These are phyloP conservation scores for Plebejus anna DNA, from an alignment of 2,888 invertebrate genomes.

Conservation along the genomic window DNA sequence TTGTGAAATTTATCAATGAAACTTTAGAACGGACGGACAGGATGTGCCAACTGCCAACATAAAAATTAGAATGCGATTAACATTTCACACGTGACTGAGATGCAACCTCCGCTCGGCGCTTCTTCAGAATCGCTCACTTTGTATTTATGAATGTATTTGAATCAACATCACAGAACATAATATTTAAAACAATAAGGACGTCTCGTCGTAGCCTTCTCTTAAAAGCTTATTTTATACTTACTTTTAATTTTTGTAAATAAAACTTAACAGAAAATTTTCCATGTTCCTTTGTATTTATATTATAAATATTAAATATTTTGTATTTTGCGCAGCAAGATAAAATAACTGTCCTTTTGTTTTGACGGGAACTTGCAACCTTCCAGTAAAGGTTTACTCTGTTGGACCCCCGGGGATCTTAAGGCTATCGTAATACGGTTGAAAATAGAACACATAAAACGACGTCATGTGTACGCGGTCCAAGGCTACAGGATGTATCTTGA, in stretches of 20 bases:
- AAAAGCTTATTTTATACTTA: too few relatives aligned
- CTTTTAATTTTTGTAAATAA: background rate
- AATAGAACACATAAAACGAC: background rate
- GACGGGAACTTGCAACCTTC: constrained; percentile 20
- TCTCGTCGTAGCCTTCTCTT: background rate
- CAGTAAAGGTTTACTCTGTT: background rate
- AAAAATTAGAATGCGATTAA: constrained; percentile 17
- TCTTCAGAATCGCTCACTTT: background rate
- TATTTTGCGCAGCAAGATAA: constrained; percentile 2
- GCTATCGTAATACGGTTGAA: background rate
- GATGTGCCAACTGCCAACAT: constrained; percentile 22
- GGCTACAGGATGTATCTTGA: constrained; percentile 23
- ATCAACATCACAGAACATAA: background rate
- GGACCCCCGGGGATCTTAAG: background rate
- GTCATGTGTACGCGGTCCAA: constrained; percentile 2
- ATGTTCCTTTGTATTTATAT: background rate
- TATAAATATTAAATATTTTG: background rate
- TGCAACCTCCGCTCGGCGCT: background rate
- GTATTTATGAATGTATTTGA: background rate
- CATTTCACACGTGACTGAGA: constrained; percentile 22
- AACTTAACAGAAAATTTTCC: background rate
- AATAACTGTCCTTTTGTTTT: background rate
- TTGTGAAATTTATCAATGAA: constrained; percentile 23
- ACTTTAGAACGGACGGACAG: constrained; percentile 13
- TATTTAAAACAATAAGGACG: background rate